These are phyloP conservation scores for Zaprionus lineosus DNA, from an alignment of 2,888 invertebrate genomes.

Conservation along the genomic window DNA sequence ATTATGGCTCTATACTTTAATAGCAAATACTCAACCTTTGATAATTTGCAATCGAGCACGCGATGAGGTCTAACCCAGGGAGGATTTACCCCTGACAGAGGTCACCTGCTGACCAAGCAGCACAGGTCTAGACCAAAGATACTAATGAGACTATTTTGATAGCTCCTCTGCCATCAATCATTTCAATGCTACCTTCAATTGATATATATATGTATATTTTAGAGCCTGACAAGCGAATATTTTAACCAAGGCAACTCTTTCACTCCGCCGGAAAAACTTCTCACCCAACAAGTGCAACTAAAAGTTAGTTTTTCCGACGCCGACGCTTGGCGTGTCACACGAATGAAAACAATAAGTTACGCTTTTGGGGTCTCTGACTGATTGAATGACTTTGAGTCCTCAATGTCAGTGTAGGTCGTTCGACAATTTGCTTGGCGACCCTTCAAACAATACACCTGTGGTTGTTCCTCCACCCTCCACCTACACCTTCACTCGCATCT, in stretches of 20 bases:
- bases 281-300: too few relatives aligned
- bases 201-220: too few relatives aligned
- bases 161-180: too few relatives aligned
- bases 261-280: too few relatives aligned
- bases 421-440: conserved; percentile 1
- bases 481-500: too few relatives aligned
- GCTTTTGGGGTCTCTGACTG: not conserved
- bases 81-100: not conserved
- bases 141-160: too few relatives aligned
- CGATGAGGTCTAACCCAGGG: conserved; percentile 18
- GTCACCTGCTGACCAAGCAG: too few relatives aligned
- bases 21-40: not conserved
- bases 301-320: too few relatives aligned
- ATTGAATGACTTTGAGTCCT: conserved; percentile 22
- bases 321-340: conserved; percentile 65
- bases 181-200: too few relatives aligned
- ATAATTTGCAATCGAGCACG: conserved; percentile 45
- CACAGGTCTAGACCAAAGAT: too few relatives aligned
- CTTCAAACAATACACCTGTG: not conserved
- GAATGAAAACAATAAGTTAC: conserved; percentile 38
- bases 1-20: conserved; percentile 15
- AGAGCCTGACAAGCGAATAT: too few relatives aligned
- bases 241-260: not conserved
- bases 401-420: conserved; percentile 72
- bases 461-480: too few relatives aligned